phyloP scores from a whole-genome alignment of 2,888 invertebrate species.

The Lasioglossum pauxillum region DNA sequence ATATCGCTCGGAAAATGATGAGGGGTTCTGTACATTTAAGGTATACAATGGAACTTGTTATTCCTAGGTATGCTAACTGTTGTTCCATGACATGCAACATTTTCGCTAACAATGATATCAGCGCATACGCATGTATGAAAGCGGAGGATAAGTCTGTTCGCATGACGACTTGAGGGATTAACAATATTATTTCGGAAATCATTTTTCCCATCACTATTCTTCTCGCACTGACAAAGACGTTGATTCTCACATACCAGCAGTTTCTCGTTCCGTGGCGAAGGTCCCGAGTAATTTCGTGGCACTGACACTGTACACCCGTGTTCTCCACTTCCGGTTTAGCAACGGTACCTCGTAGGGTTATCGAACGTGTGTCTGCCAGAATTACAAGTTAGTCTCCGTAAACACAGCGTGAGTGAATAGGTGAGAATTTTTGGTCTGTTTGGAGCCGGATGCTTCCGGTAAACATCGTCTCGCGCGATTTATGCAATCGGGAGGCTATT shows the following conservation, averaged over 20 bases:
- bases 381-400: slow-evolving; percentile 37
- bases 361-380: slow-evolving; percentile 52
- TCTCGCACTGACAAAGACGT: slow-evolving; percentile 47
- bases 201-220: slow-evolving; percentile 19
- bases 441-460: background rate
- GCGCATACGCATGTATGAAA: background rate
- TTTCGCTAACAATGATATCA: background rate
- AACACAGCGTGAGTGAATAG: background rate
- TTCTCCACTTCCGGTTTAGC: slow-evolving; percentile 66
- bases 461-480: slow-evolving; percentile 14
- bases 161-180: background rate
- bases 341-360: slow-evolving; percentile 68
- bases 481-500: slow-evolving; percentile 4
- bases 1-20: background rate
- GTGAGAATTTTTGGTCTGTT: slow-evolving; percentile 6
- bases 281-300: slow-evolving; percentile 78
- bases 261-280: slow-evolving; percentile 75
- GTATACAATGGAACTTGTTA: background rate
- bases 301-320: slow-evolving; percentile 74
- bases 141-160: background rate
- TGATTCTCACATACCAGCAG: slow-evolving; percentile 73
- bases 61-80: background rate
- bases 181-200: slow-evolving; percentile 16
- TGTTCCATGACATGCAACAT: background rate
- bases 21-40: background rate